These are phyloP conservation scores for Recurvirostra avosetta DNA, from an alignment of 2,113 vertebrate species.

Conservation along the genomic window DNA sequence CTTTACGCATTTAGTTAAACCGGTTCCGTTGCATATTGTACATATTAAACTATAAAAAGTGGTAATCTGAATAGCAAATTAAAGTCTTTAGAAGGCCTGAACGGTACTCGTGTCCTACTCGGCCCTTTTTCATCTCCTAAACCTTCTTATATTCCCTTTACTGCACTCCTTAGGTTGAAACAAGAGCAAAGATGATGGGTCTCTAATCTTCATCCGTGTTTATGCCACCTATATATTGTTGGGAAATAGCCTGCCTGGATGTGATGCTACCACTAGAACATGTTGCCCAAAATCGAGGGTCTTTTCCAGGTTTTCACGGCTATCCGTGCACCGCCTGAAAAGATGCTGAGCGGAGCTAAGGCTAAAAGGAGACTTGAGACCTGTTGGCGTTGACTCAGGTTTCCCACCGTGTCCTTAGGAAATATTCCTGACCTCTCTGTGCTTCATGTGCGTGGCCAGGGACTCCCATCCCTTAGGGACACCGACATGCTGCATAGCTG, in stretches of 20 bases:
- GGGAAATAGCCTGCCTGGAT: background rate
- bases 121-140: background rate
- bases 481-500: background rate
- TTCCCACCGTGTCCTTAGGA: background rate
- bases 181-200: background rate
- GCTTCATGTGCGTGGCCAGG: background rate
- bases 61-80: background rate
- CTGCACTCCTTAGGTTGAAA: background rate
- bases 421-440: background rate
- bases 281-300: fast-evolving
- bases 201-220: background rate
- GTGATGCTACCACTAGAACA: background rate
- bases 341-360: background rate
- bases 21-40: background rate
- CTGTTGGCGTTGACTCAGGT: background rate
- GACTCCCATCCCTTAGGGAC: background rate
- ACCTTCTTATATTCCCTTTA: background rate
- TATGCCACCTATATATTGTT: background rate
- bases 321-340: background rate
- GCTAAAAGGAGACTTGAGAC: background rate
- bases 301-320: background rate
- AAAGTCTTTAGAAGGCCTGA: background rate
- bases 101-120: background rate
- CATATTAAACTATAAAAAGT: background rate
- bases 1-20: slow-evolving; percentile 16